phyloP scores from a whole-genome alignment of 2,888 invertebrate genomes.

The Carpatolechia fugitivella region DNA sequence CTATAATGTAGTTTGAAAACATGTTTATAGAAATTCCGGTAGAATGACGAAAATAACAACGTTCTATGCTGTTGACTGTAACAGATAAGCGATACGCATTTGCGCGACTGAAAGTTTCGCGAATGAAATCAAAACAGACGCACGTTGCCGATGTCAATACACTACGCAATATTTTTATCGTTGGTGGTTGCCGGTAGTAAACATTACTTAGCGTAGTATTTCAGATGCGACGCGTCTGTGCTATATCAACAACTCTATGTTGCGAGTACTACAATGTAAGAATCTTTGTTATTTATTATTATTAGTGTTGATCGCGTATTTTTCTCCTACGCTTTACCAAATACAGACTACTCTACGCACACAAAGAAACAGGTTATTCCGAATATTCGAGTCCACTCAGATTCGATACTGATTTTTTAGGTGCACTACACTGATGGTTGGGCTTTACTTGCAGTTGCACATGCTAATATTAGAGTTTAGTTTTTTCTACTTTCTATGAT shows the following conservation, averaged over 20 bases:
- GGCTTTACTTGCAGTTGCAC: no score
- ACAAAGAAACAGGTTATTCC: no score
- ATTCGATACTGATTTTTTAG: no score
- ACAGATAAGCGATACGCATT: background rate
- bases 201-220: slow-evolving; percentile 7
- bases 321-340: no score
- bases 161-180: slow-evolving; percentile 24
- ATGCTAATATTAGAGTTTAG: no score
- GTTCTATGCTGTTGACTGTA: slow-evolving; percentile 1
- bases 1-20: background rate
- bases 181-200: slow-evolving; percentile 12
- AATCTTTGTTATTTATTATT: no score
- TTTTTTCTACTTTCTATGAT: no score
- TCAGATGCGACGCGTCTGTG: slow-evolving; percentile 5
- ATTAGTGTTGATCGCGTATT: no score
- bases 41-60: background rate
- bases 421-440: no score
- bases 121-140: slow-evolving; percentile 16
- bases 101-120: slow-evolving; percentile 12
- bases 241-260: slow-evolving; percentile 11
- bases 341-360: no score
- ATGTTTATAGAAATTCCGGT: slow-evolving; percentile 1
- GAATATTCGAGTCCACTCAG: no score
- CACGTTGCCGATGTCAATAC: slow-evolving; percentile 18
- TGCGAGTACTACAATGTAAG: no score